A percentile compares a stretch with the other conserved stretches of the same genome.
These are phyloP conservation scores for Acinonyx jubatus DNA, from an alignment of 2,113 vertebrate species.

Conservation along the genomic window DNA sequence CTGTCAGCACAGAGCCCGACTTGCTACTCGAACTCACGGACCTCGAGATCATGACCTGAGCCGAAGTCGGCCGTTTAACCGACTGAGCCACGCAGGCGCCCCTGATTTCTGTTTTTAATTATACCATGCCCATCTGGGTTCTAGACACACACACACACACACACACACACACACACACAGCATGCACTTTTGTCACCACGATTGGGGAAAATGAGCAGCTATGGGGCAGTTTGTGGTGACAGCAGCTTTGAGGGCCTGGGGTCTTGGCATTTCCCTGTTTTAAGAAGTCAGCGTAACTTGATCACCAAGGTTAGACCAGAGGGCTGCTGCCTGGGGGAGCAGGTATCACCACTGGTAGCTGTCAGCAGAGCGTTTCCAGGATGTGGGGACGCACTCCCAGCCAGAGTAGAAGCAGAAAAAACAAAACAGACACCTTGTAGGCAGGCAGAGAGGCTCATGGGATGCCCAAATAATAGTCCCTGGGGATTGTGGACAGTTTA, in stretches of 20 bases:
- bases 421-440: neutral
- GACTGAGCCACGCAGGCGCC: too few species aligned
- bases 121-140: neutral
- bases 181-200: neutral
- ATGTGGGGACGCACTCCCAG: slow-evolving; percentile 29
- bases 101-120: neutral
- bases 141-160: neutral
- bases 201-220: neutral
- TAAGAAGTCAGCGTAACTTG: slow-evolving; percentile 59
- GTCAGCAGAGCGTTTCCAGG: neutral
- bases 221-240: neutral
- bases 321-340: slow-evolving; percentile 9
- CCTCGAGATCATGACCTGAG: too few species aligned
- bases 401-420: slow-evolving; percentile 18
- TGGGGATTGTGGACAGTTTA: neutral
- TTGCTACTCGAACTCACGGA: too few species aligned
- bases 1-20: too few species aligned
- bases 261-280: slow-evolving; percentile 18
- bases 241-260: neutral
- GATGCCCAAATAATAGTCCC: slow-evolving; percentile 37
- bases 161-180: neutral
- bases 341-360: slow-evolving; percentile 47
- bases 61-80: too few species aligned
- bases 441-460: neutral
- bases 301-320: slow-evolving; percentile 60